These are phyloP conservation scores for Daphoenositta chrysoptera DNA, from an alignment of 2,113 vertebrate species.

Conservation along the genomic window DNA sequence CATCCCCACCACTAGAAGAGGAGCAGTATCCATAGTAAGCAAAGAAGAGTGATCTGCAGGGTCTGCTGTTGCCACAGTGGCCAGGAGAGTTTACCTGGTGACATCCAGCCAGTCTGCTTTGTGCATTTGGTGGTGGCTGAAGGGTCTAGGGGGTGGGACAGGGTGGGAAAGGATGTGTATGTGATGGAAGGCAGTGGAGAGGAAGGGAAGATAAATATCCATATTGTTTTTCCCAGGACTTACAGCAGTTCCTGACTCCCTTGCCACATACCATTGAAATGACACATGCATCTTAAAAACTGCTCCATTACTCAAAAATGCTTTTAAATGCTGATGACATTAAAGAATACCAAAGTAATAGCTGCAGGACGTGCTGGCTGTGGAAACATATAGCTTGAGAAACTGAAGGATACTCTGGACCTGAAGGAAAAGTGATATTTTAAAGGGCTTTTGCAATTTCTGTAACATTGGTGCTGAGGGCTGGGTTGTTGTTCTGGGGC, in stretches of 20 bases:
- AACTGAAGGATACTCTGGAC: background rate
- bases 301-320: background rate
- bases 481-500: background rate
- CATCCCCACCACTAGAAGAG: fast-evolving
- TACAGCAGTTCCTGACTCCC: fast-evolving
- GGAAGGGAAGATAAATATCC: background rate
- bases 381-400: background rate
- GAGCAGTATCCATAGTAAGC: fast-evolving
- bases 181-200: background rate
- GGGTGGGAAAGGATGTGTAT: background rate
- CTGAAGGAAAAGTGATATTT: background rate
- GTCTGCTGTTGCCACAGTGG: background rate
- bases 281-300: background rate
- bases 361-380: background rate
- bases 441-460: background rate
- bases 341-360: background rate
- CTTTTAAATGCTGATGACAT: background rate
- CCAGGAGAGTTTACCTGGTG: background rate
- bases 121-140: background rate
- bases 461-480: background rate
- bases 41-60: background rate
- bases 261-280: background rate
- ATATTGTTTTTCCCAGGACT: background rate
- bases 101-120: background rate
- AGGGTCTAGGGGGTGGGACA: fast-evolving